These are phyloP conservation scores for Champsocephalus esox DNA, from an alignment of 2,797 vertebrate genomes.

Conservation along the genomic window DNA sequence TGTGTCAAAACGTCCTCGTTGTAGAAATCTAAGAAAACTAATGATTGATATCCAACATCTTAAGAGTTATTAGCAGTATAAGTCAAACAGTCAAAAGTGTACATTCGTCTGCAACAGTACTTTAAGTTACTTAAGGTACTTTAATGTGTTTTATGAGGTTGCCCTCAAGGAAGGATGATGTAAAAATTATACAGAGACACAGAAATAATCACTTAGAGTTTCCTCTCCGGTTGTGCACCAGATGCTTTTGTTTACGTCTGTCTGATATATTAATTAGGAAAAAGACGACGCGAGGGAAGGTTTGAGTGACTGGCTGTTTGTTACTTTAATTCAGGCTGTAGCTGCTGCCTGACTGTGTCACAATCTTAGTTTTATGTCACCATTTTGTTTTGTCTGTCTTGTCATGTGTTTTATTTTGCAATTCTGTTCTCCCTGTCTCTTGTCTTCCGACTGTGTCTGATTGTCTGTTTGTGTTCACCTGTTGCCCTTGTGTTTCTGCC, in stretches of 20 bases:
- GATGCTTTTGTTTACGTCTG: constrained; percentile 51
- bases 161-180: constrained; percentile 39
- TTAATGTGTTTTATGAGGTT: constrained; percentile 34
- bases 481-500: too few relatives aligned
- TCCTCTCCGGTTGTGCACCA: constrained; percentile 40
- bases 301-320: constrained; percentile 24
- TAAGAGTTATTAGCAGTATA: background rate
- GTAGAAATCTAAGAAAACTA: background rate
- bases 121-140: too few relatives aligned
- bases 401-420: too few relatives aligned
- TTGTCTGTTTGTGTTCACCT: too few relatives aligned
- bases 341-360: constrained; percentile 14
- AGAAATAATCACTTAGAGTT: constrained; percentile 6
- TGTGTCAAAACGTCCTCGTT: background rate
- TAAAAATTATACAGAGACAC: constrained; percentile 14
- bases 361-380: too few relatives aligned
- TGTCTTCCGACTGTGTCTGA: too few relatives aligned
- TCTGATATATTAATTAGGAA: constrained; percentile 54
- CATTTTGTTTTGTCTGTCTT: too few relatives aligned
- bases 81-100: background rate
- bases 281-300: constrained; percentile 44
- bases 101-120: background rate
- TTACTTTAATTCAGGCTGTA: constrained; percentile 19
- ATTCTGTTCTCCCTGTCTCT: too few relatives aligned
- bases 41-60: background rate